phyloP scores from a whole-genome alignment of 2,113 vertebrate species.

The Aptenodytes patagonicus region DNA sequence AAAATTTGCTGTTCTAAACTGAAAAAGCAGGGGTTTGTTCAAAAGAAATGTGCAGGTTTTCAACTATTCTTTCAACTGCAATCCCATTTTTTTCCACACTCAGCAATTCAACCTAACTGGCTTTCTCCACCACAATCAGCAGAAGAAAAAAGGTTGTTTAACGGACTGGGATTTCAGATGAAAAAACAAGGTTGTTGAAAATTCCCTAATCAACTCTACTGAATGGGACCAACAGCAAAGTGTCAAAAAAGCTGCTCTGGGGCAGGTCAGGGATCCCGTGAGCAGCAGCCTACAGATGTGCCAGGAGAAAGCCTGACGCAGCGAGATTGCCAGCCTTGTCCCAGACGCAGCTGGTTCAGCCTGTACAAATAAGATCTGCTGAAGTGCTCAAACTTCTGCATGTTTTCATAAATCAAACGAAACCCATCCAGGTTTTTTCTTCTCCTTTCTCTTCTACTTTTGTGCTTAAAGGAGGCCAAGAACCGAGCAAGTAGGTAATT shows the following conservation, averaged over 20 bases:
- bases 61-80: not conserved
- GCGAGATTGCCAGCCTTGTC: not conserved
- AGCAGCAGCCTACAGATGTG: not conserved
- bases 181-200: not conserved
- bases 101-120: not conserved
- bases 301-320: not conserved
- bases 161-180: not conserved
- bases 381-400: conserved; percentile 9
- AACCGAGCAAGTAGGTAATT: not conserved
- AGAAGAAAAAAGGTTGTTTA: not conserved
- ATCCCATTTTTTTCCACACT: not conserved
- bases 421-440: not conserved
- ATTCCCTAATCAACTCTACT: not conserved
- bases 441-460: not conserved
- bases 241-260: not conserved
- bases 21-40: not conserved
- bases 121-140: not conserved
- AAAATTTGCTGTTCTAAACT: not conserved
- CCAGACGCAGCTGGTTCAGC: not conserved
- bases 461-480: not conserved
- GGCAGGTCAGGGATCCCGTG: not conserved
- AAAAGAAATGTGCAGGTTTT: not conserved
- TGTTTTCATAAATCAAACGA: conserved; percentile 21
- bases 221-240: not conserved
- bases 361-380: not conserved